Conservation (phyloP, 2,888 invertebrate species). For the Luperina nickerlii region DNA sequence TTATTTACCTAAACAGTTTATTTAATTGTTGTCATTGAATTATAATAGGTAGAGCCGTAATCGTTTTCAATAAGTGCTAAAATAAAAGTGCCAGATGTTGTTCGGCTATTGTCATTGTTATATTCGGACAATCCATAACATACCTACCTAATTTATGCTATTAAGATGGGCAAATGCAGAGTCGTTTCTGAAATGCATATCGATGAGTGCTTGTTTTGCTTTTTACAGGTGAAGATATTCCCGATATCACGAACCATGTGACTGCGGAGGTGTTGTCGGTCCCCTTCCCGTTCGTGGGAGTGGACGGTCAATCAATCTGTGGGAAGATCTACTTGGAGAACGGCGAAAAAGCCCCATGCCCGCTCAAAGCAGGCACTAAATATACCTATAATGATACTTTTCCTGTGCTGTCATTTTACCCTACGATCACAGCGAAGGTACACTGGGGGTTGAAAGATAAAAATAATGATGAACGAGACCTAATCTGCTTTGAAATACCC, state of each 20-base stretch:
- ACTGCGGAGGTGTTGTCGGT: slow-evolving; percentile 91
- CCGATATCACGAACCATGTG: slow-evolving; percentile 90
- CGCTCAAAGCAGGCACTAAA: slow-evolving; percentile 92
- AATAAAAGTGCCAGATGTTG: not conserved
- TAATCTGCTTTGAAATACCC: slow-evolving; percentile 93
- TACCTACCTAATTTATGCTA: not conserved
- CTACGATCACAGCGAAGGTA: slow-evolving; percentile 88
- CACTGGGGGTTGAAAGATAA: slow-evolving; percentile 91
- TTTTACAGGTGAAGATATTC: slow-evolving; percentile 89
- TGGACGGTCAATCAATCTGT: slow-evolving; percentile 93
- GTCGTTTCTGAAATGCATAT: not conserved
- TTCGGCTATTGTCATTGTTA: not conserved
- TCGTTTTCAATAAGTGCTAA: not conserved
- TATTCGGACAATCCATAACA: not conserved
- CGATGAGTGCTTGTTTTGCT: slow-evolving; percentile 15
- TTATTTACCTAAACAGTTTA: too few species aligned
- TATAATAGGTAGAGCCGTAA: too few species aligned
- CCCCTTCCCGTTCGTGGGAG: slow-evolving; percentile 93
- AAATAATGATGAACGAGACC: slow-evolving; percentile 74
- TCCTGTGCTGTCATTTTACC: slow-evolving; percentile 89
- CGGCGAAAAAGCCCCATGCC: slow-evolving; percentile 91
- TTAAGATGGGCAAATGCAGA: not conserved
- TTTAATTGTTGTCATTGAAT: too few species aligned
- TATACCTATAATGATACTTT: slow-evolving; percentile 93
- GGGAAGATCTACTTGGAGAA: slow-evolving; percentile 90